Evolutionary conservation across 2,113 vertebrate species (phyloP), one percentile per base, ranked within the genome.

Genomic region (Dasyurus viverrinus): DNA sequence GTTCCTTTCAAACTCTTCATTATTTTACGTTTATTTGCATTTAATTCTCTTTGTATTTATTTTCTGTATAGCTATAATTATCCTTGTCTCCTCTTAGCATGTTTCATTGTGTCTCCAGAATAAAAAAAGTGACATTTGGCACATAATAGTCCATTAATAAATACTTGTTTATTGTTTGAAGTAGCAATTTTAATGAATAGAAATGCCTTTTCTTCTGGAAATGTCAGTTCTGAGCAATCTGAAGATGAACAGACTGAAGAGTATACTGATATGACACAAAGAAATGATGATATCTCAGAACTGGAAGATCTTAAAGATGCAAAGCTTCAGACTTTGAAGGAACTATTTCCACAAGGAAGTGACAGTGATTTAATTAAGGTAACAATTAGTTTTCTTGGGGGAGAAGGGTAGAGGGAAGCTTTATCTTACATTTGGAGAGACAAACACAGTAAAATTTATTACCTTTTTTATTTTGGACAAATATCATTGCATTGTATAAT

Each of bases 281-380:
- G 93, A 89, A 98, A 98, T 76, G 91, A 94, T 54, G 25, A 93
- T 60, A 93, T 96, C 54, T 93, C 93, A 0, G 97, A 94, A 16
- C 96, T 98, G 8, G 96, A 97, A 8, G 98, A 99, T 10, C 54
- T 97, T 89, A 98, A 98, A 95, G 98, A 98, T 1, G 98, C 98
- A 36, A 99, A 99, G 97, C 94, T 99, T 48, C 97, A 96, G 95
- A 99, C 97, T 68, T 96, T 99, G 90, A 97, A 98, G 94, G 99
- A 99, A 92, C 98, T 99, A 92, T 99, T 99, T 94, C 99, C 99
- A 60, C 98, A 99, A 90, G 98, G 98, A 97, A 98, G 93, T 84
- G 98, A 99, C 94, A 94, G 47, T 60, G 98, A 99, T 76, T 96
- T 99, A 22, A 94, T 98, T 93, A 97, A 99, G 98, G 99, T 99